Percentiles rank a stretch among this genome's conserved stretches.
Evolutionary conservation across 2,797 vertebrate genomes (phyloP).

Genomic region (Esox lucius): DNA sequence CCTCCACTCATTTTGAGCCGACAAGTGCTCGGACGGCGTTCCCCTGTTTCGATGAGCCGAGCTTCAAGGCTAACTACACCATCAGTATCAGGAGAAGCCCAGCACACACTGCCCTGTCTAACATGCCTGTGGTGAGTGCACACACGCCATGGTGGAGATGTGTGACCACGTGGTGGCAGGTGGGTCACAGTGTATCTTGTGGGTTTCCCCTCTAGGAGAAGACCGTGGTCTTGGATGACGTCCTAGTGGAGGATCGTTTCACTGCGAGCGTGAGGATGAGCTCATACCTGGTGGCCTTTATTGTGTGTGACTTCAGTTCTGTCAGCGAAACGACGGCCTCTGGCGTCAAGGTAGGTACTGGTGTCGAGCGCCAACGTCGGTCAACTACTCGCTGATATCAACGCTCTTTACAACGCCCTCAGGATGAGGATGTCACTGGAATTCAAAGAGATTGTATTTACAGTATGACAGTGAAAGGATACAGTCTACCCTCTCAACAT

Average conservation of each 20-base stretch:
- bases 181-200: background rate
- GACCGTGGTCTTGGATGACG: slow-evolving; percentile 56
- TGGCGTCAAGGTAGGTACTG: slow-evolving; percentile 69
- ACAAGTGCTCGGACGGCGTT: slow-evolving; percentile 75
- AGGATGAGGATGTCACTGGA: too few relatives aligned
- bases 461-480: too few relatives aligned
- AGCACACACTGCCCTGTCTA: slow-evolving; percentile 72
- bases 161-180: background rate
- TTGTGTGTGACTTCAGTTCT: slow-evolving; percentile 79
- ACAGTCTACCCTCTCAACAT: too few relatives aligned
- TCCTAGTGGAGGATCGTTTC: slow-evolving; percentile 76
- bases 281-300: slow-evolving; percentile 77
- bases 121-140: slow-evolving; percentile 75
- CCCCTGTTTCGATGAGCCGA: slow-evolving; percentile 80
- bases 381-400: too few relatives aligned
- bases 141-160: too few relatives aligned
- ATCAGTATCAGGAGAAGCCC: slow-evolving; percentile 72
- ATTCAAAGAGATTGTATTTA: too few relatives aligned
- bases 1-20: slow-evolving; percentile 80
- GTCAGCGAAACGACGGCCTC: slow-evolving; percentile 68
- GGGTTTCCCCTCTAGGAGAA: slow-evolving; percentile 62
- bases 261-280: slow-evolving; percentile 78
- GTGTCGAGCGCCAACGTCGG: too few relatives aligned
- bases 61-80: slow-evolving; percentile 81
- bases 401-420: too few relatives aligned